A percentile compares a stretch with the other conserved stretches of the same genome.
Evolutionary conservation across 2,113 vertebrate species (phyloP).

Genomic region (Chlorodrepanis virens): DNA sequence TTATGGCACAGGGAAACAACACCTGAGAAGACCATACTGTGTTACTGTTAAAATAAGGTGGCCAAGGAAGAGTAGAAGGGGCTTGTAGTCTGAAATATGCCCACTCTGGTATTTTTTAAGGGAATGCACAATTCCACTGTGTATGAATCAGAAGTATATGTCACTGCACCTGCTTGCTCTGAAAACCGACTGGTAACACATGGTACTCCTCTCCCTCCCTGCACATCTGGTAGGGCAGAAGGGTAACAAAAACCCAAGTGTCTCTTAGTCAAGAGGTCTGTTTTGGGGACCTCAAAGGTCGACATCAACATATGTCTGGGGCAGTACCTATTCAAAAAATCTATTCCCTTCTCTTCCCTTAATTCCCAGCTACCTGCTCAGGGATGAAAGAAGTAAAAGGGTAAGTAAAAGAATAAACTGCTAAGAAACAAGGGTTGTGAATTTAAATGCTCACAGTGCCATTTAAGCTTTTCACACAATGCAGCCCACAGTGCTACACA

Average conservation of each 20-base stretch:
- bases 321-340: background rate
- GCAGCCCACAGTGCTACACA: background rate
- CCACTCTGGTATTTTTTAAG: background rate
- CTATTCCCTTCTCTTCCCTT: background rate
- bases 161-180: background rate
- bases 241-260: background rate
- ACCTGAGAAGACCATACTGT: background rate
- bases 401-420: background rate
- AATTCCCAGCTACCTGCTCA: background rate
- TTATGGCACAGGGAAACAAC: background rate
- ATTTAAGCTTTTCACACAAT: background rate
- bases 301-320: rapidly evolving
- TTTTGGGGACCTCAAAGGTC: background rate
- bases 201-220: background rate
- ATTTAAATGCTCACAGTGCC: background rate
- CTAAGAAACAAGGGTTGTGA: background rate
- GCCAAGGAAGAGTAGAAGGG: background rate
- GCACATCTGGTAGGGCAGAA: background rate
- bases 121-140: background rate
- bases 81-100: background rate
- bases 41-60: background rate
- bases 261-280: background rate
- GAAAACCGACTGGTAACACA: background rate
- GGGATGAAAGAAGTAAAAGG: background rate
- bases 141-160: background rate